Evolutionary conservation across 1,140 invertebrate species (phyloP).

Genomic region (Mactra quadrangularis): DNA sequence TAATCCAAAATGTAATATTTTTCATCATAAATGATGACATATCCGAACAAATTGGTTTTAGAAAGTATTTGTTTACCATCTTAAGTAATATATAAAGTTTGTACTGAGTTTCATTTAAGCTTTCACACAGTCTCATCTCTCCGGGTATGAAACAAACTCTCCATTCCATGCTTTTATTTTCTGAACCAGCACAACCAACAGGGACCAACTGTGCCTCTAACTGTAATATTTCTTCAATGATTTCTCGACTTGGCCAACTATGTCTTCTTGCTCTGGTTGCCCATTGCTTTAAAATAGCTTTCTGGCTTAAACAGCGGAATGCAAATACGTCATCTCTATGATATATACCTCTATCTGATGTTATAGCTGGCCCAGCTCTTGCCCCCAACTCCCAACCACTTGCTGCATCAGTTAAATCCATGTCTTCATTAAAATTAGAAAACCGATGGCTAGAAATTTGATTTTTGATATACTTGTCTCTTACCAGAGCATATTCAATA

Average conservation of each 20-base stretch:
- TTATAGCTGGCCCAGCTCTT: neutral
- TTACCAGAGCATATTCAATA: neutral
- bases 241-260: neutral
- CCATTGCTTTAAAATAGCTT: conserved; percentile 13
- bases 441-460: neutral
- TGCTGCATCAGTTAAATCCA: neutral
- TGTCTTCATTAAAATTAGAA: neutral
- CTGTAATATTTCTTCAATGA: neutral
- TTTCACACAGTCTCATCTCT: conserved; percentile 17
- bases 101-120: conserved; percentile 15
- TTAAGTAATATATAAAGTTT: conserved; percentile 48
- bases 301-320: neutral
- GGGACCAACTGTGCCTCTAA: conserved; percentile 8
- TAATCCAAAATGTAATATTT: conserved; percentile 36
- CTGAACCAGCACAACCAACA: neutral
- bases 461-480: neutral
- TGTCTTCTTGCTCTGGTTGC: neutral
- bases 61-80: conserved; percentile 8
- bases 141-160: conserved; percentile 31
- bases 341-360: neutral
- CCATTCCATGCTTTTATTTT: conserved; percentile 32
- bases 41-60: neutral
- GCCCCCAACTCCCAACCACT: neutral
- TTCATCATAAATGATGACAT: conserved; percentile 51
- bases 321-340: conserved; percentile 34